phyloP scores from a whole-genome alignment of 2,888 invertebrate genomes.

The Hesperia comma region DNA sequence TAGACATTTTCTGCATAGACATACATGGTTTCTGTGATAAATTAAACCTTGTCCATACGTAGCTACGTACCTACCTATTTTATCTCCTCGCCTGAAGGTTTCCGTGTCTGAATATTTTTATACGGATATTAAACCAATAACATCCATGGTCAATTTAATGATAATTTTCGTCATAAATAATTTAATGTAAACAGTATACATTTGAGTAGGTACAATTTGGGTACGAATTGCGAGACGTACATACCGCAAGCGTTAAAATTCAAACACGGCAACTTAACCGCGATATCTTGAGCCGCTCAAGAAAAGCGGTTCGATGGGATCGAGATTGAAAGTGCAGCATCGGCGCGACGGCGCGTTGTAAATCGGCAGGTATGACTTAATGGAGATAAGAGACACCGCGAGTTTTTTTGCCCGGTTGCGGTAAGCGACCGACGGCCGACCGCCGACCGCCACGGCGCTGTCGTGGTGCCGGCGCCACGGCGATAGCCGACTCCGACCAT shows the following conservation, averaged over 20 bases:
- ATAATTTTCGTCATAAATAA: background rate
- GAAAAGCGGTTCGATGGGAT: conserved; percentile 6
- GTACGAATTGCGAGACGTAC: too few relatives aligned
- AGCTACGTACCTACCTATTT: background rate
- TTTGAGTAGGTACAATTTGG: too few relatives aligned
- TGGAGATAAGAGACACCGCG: conserved; percentile 70
- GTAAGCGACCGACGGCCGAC: conserved; percentile 58
- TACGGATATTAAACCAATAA: background rate
- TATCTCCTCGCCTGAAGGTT: background rate
- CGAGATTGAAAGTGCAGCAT: conserved; percentile 36
- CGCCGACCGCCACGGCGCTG: conserved; percentile 28
- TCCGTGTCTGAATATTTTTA: background rate
- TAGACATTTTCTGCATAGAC: too few relatives aligned
- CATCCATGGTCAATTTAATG: background rate
- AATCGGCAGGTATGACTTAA: conserved; percentile 55
- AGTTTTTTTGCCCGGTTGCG: conserved; percentile 73
- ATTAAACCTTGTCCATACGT: background rate
- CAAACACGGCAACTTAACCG: background rate
- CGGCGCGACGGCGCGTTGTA: conserved; percentile 39
- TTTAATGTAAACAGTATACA: too few relatives aligned
- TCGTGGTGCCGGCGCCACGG: conserved; percentile 56
- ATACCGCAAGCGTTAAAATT: background rate
- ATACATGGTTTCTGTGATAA: background rate
- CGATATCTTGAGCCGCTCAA: conserved; percentile 5
- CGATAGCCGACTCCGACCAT: conserved; percentile 59